Evolutionary conservation across 2,888 invertebrate species (phyloP), one percentile per base, ranked within the genome.

Genomic region (Hoplodrina ambigua): DNA sequence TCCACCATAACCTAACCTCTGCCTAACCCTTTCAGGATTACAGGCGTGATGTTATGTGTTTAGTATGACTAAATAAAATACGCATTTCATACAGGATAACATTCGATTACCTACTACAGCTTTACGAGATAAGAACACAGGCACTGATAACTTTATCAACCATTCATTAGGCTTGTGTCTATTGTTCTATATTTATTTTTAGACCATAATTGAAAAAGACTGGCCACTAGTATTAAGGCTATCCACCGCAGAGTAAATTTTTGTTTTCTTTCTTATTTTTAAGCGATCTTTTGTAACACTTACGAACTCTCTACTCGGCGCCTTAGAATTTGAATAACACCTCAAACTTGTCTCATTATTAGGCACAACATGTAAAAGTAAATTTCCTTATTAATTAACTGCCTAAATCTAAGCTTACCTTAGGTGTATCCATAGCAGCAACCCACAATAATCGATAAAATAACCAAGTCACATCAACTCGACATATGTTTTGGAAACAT

Each of bases 371-470:
- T 2, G 33, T 4, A 13, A 17, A 41, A n/a, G 13, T 53, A 15
- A n/a, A 25, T 10, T 46, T 19, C 3, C 19, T 20, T 49, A 37
- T 5, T 19, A 25, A 10, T 53, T 61, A 33, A 61, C 19, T 6
- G 53, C 11, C 55, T 49, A 33, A 68, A 41, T 56, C 64, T 75
- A 72, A 46, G 75, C 92, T 85, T 90, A 95, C 95, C 94, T 94
- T 95, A 44, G 94, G 94, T 76, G 93, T 94, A 92, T 95, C 95
- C 95, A 94, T 94, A 72, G 85, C 81, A 83, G 86, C 87, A 88
- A 80, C 72, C 80, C 71, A 72, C 81, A 69, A 84, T 89, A 92
- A 94, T 94, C 94, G 85, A 94, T 94, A 91, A 68, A 83, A 81
- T 85, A 89, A 86, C 86, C 88, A 89, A 89, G 75, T 82, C 85